Evolutionary conservation across 2,888 invertebrate genomes (phyloP).

Genomic region (Drosophila phalerata): DNA sequence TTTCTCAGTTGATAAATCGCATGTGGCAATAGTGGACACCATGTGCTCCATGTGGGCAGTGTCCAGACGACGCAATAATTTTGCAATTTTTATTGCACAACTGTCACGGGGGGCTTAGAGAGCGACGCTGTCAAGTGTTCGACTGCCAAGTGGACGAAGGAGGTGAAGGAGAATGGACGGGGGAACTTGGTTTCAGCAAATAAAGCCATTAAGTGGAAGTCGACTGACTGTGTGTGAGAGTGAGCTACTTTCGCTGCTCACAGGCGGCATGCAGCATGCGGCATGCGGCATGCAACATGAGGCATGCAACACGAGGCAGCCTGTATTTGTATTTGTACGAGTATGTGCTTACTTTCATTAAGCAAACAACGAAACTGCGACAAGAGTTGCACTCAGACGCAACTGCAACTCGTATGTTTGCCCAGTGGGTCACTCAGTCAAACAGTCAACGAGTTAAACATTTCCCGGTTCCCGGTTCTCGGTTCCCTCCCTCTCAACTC

Average conservation of each 20-base stretch:
- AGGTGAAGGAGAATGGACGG: background rate
- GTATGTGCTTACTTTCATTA: slow-evolving; percentile 70
- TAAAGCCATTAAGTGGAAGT: slow-evolving; percentile 72
- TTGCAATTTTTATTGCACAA: slow-evolving; percentile 70
- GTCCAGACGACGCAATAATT: slow-evolving; percentile 59
- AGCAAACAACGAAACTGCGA: slow-evolving; percentile 59
- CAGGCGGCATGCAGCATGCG: slow-evolving; percentile 38
- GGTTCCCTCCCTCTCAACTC: background rate
- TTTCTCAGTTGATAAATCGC: slow-evolving; percentile 67
- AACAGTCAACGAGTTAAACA: slow-evolving; percentile 29
- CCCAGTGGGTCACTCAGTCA: slow-evolving; percentile 70
- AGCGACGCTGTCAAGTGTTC: slow-evolving; percentile 52
- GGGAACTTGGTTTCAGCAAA: slow-evolving; percentile 48
- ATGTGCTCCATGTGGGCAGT: slow-evolving; percentile 36
- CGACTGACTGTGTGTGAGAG: slow-evolving; percentile 55
- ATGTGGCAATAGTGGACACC: slow-evolving; percentile 54
- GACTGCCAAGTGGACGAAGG: slow-evolving; percentile 22
- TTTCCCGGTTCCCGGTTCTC: slow-evolving; percentile 1
- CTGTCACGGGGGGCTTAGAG: slow-evolving; percentile 49
- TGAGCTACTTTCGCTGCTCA: slow-evolving; percentile 76
- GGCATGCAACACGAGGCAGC: background rate
- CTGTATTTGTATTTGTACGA: background rate
- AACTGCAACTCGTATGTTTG: slow-evolving; percentile 43
- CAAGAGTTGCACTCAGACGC: slow-evolving; percentile 56
- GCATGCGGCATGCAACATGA: slow-evolving; percentile 17